Percentiles rank a stretch among this genome's conserved stretches.
phyloP scores from a whole-genome alignment of 2,113 vertebrate genomes.

The Connochaetes taurinus region DNA sequence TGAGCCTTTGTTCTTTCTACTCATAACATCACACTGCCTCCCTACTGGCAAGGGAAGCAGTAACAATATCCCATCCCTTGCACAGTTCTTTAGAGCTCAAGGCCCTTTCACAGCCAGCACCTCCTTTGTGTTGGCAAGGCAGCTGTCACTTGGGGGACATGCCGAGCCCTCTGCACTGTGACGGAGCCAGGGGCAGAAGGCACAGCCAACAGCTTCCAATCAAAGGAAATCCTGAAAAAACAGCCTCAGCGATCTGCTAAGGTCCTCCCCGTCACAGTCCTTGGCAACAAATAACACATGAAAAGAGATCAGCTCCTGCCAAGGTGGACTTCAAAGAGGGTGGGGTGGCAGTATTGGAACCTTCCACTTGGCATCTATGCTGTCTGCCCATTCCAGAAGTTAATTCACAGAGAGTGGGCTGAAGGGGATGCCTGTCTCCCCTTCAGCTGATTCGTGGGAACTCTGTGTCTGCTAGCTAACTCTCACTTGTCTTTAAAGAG shows the following conservation, averaged over 20 bases:
- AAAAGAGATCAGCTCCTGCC: conserved; percentile 34
- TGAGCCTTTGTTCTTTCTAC: not conserved
- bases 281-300: conserved; percentile 49
- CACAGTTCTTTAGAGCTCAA: not conserved
- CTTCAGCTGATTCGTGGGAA: conserved; percentile 43
- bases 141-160: not conserved
- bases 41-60: not conserved
- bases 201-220: conserved; percentile 55
- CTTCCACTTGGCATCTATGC: not conserved
- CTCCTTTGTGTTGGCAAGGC: not conserved
- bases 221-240: conserved; percentile 65
- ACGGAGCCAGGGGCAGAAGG: conserved; percentile 31
- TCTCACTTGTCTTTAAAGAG: conserved; percentile 7
- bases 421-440: conserved; percentile 16
- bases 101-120: conserved; percentile 30
- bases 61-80: not conserved
- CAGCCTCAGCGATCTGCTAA: conserved; percentile 29
- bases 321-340: conserved; percentile 63
- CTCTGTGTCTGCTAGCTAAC: not conserved
- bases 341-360: not conserved
- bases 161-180: not conserved
- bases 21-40: not conserved
- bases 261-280: conserved; percentile 24
- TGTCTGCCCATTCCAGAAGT: conserved; percentile 31
- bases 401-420: conserved; percentile 40